A percentile compares a stretch with the other conserved stretches of the same genome.
Conservation (phyloP, 2,888 invertebrate species). For the Heliconius cydno region DNA sequence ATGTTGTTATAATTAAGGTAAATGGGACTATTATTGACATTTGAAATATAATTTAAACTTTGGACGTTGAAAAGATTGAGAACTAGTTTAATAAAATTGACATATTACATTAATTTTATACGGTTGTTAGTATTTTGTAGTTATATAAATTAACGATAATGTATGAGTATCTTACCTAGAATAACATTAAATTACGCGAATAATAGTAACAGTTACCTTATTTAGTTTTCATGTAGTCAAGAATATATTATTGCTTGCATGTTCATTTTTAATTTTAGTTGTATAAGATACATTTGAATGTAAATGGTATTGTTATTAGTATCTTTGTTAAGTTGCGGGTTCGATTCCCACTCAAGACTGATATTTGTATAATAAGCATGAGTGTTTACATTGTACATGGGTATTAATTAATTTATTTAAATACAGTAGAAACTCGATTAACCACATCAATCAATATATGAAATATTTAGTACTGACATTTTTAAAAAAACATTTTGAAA, state of each 20-base stretch:
- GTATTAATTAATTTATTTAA: not conserved
- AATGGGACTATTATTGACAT: not conserved
- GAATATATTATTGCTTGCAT: not conserved
- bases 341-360: not conserved
- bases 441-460: no score
- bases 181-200: not conserved
- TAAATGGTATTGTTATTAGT: not conserved
- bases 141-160: not conserved
- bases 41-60: no score
- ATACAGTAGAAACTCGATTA: not conserved
- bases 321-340: not conserved
- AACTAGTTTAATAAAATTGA: no score
- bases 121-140: no score
- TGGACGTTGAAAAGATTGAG: no score
- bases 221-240: not conserved
- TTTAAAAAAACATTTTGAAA: no score
- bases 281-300: not conserved
- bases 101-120: no score
- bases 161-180: not conserved
- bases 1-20: constrained; percentile 7
- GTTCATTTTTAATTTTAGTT: not conserved
- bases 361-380: not conserved
- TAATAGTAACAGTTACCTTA: not conserved
- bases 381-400: no score
- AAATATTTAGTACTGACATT: no score